Conservation (phyloP, 2,888 invertebrate species). For the Mythimna ferrago region DNA sequence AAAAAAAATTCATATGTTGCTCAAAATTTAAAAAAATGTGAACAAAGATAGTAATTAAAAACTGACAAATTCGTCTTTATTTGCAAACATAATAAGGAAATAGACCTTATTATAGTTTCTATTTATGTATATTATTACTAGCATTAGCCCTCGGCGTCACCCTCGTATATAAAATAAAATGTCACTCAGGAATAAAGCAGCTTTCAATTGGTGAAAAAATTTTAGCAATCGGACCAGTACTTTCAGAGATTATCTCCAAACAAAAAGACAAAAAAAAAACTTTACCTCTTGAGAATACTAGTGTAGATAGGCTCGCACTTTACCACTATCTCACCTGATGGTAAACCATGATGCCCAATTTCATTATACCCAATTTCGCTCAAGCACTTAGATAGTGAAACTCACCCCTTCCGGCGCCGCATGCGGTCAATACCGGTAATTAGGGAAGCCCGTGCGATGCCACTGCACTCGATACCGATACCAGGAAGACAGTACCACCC, state of each 20-base stretch:
- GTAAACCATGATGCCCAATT: background rate
- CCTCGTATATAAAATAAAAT: too few relatives aligned
- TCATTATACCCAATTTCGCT: background rate
- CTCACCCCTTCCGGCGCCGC: conserved; percentile 28
- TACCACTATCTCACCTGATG: too few relatives aligned
- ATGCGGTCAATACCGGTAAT: conserved; percentile 58
- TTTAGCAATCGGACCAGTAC: too few relatives aligned
- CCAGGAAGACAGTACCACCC: conserved; percentile 41
- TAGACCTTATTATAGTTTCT: background rate
- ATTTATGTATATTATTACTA: too few relatives aligned
- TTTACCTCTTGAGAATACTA: too few relatives aligned
- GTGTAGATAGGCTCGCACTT: too few relatives aligned
- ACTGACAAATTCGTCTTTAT: background rate
- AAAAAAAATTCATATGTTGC: background rate
- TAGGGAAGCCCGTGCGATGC: conserved; percentile 62
- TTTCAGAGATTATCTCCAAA: too few relatives aligned
- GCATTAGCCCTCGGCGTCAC: too few relatives aligned
- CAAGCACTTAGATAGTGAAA: background rate
- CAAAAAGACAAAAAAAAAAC: too few relatives aligned
- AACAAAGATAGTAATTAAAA: background rate
- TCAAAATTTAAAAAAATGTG: too few relatives aligned
- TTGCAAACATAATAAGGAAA: background rate
- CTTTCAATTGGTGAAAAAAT: too few relatives aligned
- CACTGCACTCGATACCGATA: conserved; percentile 36
- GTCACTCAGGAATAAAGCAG: too few relatives aligned